phyloP scores from a whole-genome alignment of 2,797 vertebrate species.

The Heterohyrax brucei region DNA sequence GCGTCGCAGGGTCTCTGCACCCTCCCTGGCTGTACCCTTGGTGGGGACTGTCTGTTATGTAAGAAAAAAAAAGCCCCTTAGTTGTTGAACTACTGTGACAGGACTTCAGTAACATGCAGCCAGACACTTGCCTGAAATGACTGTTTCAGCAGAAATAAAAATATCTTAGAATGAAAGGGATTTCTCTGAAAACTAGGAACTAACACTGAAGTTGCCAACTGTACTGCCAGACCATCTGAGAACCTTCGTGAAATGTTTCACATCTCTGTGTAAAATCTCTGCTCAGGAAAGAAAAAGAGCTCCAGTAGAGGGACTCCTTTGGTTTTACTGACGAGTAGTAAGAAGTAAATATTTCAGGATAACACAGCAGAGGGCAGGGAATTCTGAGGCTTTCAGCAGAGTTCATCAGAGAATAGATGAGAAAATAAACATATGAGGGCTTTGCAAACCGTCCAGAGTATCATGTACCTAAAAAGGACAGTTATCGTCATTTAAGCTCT shows the following conservation, averaged over 20 bases:
- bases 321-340: neutral
- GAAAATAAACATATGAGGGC: neutral
- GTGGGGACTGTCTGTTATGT: neutral
- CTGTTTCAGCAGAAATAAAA: neutral
- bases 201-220: neutral
- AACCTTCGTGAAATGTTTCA: neutral
- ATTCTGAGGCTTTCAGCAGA: neutral
- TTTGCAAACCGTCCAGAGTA: neutral
- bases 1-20: neutral
- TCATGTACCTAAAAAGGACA: neutral
- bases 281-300: neutral
- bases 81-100: neutral
- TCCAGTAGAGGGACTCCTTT: neutral
- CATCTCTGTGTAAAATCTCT: neutral
- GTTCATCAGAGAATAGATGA: neutral
- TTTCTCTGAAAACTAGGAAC: neutral
- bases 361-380: neutral
- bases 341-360: neutral
- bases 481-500: neutral
- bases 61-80: neutral
- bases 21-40: neutral
- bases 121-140: neutral
- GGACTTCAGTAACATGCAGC: conserved; percentile 13
- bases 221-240: neutral
- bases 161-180: neutral